Conservation (phyloP, 2,888 invertebrate species). For the Fragum whitleyi region DNA sequence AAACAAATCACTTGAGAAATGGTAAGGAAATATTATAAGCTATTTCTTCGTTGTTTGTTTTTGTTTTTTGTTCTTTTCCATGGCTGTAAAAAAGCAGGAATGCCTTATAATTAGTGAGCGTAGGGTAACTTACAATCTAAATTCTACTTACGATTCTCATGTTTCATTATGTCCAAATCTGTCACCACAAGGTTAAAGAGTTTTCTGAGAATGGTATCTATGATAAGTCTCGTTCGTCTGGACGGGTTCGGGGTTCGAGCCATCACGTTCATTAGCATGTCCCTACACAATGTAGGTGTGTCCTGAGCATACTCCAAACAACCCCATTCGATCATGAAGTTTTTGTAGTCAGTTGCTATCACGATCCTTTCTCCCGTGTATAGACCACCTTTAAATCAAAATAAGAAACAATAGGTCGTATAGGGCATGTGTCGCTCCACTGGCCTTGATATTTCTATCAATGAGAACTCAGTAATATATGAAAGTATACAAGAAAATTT, state of each 20-base stretch:
- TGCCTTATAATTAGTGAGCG: no score
- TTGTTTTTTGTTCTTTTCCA: no score
- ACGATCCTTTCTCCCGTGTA: conserved; percentile 2
- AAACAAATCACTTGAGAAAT: no score
- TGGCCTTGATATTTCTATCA: no score
- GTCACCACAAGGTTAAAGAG: neutral
- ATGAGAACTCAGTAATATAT: no score
- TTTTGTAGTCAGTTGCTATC: neutral
- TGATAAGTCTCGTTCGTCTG: neutral
- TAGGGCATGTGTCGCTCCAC: no score
- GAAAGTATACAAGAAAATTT: no score
- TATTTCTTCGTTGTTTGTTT: no score
- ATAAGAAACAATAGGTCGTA: neutral
- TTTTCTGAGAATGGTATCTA: neutral
- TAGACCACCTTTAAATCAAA: neutral
- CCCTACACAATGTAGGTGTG: neutral
- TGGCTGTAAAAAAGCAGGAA: no score
- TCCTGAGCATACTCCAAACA: neutral
- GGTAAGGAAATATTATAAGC: no score
- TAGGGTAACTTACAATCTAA: no score
- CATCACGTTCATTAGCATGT: neutral
- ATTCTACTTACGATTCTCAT: neutral
- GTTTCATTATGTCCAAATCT: conserved; percentile 1
- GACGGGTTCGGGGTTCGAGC: neutral
- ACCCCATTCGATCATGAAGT: neutral